These are phyloP conservation scores for Rhea pennata DNA, from an alignment of 2,113 vertebrate genomes.

Conservation along the genomic window DNA sequence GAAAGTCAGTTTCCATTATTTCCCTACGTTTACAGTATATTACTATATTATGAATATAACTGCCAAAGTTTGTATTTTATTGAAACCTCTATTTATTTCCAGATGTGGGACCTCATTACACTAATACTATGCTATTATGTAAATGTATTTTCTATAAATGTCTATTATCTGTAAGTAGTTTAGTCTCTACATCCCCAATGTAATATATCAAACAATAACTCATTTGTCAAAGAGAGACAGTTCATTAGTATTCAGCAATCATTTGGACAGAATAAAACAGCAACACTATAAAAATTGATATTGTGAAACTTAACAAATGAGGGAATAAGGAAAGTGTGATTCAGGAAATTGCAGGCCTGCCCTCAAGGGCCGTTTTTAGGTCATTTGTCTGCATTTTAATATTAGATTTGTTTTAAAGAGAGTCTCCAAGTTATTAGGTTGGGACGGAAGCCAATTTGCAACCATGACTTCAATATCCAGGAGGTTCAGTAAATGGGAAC, in stretches of 20 bases:
- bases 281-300: conserved; percentile 79
- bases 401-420: conserved; percentile 77
- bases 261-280: conserved; percentile 75
- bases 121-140: conserved; percentile 74
- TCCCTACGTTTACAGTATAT: not conserved
- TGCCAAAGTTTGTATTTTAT: conserved; percentile 50
- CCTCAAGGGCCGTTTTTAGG: conserved; percentile 76
- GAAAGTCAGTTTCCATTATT: conserved; percentile 14
- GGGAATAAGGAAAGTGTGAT: conserved; percentile 71
- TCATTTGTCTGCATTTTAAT: conserved; percentile 81
- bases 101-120: conserved; percentile 66
- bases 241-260: conserved; percentile 78
- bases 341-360: conserved; percentile 75
- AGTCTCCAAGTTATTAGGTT: conserved; percentile 70
- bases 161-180: conserved; percentile 74
- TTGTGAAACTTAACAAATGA: conserved; percentile 81
- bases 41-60: not conserved
- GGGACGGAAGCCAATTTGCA: conserved; percentile 75
- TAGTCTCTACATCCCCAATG: conserved; percentile 75
- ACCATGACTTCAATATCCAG: conserved; percentile 65
- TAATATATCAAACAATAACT: conserved; percentile 82
- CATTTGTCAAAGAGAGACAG: conserved; percentile 79
- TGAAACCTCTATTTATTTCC: conserved; percentile 59
- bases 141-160: conserved; percentile 77
- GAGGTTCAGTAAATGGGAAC: conserved; percentile 74